A percentile compares a stretch with the other conserved stretches of the same genome.
Conservation (phyloP, 1,140 invertebrate species). For the Wasmannia auropunctata region DNA sequence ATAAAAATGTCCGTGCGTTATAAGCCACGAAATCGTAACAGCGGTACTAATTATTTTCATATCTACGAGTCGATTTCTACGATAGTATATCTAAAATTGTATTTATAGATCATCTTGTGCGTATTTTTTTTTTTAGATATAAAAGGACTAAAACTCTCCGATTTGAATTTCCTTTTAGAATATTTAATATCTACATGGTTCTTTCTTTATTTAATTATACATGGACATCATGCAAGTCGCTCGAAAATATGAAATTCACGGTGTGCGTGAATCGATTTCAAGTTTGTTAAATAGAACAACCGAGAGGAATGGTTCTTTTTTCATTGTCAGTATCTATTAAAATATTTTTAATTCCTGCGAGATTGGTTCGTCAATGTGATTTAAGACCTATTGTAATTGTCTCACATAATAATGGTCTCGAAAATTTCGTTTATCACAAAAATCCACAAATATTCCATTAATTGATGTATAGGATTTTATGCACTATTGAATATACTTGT, state of each 20-base stretch:
- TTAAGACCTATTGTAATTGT: background rate
- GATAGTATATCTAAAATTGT: slow-evolving; percentile 29
- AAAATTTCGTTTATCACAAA: slow-evolving; percentile 28
- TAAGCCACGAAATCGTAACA: slow-evolving; percentile 13
- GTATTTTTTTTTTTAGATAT: slow-evolving; percentile 5
- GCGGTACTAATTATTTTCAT: slow-evolving; percentile 13
- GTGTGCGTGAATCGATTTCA: slow-evolving; percentile 10
- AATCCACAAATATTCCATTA: background rate
- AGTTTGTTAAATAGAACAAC: slow-evolving; percentile 29
- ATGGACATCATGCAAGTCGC: background rate
- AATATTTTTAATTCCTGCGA: slow-evolving; percentile 8
- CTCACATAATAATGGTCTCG: background rate
- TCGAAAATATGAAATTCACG: slow-evolving; percentile 21
- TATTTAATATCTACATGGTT: slow-evolving; percentile 36
- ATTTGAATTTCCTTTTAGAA: background rate
- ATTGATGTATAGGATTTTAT: background rate
- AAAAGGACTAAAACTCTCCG: slow-evolving; percentile 14
- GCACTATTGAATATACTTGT: slow-evolving; percentile 33
- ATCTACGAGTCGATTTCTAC: slow-evolving; percentile 14
- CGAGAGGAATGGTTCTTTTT: slow-evolving; percentile 26
- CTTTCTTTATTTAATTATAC: slow-evolving; percentile 14
- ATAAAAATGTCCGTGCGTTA: slow-evolving; percentile 10
- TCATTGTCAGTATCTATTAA: background rate
- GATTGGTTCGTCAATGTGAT: background rate
- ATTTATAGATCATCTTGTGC: slow-evolving; percentile 8